Evolutionary conservation across 1,140 invertebrate species (phyloP).

Genomic region (Micrasema minimum): DNA sequence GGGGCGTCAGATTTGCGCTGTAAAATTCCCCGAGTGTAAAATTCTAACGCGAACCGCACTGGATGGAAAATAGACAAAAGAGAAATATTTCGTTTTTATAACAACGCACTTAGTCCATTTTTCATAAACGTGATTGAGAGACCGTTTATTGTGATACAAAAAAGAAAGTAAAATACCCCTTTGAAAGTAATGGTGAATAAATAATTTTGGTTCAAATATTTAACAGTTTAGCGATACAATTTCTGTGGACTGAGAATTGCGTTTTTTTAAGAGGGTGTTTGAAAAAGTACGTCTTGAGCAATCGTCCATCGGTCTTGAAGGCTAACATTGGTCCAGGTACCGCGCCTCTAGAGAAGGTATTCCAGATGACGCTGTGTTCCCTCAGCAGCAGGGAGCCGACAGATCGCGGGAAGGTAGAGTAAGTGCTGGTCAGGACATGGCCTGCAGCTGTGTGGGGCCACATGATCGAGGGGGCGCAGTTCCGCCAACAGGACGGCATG

Average conservation of each 20-base stretch:
- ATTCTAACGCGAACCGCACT: not conserved
- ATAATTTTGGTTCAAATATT: no score
- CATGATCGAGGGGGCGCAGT: conserved; percentile 55
- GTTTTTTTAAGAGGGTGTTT: not conserved
- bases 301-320: no score
- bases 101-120: no score
- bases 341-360: not conserved
- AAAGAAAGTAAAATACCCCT: no score
- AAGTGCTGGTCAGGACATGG: conserved; percentile 22
- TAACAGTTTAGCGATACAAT: no score
- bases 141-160: no score
- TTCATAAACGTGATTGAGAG: no score
- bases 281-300: no score
- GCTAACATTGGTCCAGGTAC: not conserved
- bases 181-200: no score
- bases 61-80: not conserved
- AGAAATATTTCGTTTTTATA: no score
- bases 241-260: not conserved
- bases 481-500: conserved; percentile 79
- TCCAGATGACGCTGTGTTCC: conserved; percentile 33
- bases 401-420: conserved; percentile 3
- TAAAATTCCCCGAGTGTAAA: conserved; percentile 5
- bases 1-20: conserved; percentile 18
- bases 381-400: not conserved
- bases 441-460: conserved; percentile 21